Conservation (phyloP, 2,113 vertebrate species). For the Raphicerus campestris region DNA sequence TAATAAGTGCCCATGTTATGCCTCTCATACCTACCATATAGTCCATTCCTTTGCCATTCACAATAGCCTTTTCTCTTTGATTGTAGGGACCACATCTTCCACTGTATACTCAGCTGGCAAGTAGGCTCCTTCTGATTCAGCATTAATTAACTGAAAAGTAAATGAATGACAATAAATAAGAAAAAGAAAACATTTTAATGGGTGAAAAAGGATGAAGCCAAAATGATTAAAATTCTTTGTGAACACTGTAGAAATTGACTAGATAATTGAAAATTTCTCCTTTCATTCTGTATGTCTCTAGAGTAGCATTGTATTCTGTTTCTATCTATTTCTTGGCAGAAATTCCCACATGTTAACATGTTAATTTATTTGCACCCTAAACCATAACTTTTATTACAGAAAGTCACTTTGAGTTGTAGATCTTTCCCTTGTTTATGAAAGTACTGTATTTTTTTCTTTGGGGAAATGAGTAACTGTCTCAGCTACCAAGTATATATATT, state of each 20-base stretch:
- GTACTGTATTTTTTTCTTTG: not conserved
- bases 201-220: not conserved
- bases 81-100: not conserved
- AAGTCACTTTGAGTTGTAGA: not conserved
- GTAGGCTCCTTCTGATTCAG: not conserved
- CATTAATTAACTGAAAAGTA: not conserved
- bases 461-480: not conserved
- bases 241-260: not conserved
- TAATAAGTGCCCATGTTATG: not conserved
- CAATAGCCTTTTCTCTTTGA: not conserved
- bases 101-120: not conserved
- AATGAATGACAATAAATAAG: not conserved
- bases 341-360: not conserved
- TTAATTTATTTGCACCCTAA: slow-evolving; percentile 12
- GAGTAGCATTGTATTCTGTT: not conserved
- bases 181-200: not conserved
- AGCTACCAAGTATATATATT: not conserved
- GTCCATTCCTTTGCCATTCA: not conserved
- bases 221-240: not conserved
- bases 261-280: not conserved
- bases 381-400: not conserved
- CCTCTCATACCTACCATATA: not conserved
- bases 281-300: not conserved
- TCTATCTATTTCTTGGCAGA: not conserved
- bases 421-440: not conserved